These are phyloP conservation scores for Panopea generosa DNA, from an alignment of 2,888 invertebrate species.

Conservation along the genomic window DNA sequence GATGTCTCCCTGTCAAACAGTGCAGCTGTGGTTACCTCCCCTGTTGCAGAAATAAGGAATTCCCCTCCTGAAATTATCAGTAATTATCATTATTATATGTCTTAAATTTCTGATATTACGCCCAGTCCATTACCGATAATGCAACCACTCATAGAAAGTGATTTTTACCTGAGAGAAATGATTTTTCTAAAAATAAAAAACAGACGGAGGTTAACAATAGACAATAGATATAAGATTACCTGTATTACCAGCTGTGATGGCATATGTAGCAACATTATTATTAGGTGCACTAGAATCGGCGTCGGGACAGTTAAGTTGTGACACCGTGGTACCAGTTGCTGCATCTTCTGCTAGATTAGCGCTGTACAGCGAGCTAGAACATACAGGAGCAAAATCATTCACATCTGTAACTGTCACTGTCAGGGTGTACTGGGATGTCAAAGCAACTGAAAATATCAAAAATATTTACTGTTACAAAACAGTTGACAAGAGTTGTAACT, in stretches of 20 bases:
- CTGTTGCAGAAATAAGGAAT: conserved; percentile 48
- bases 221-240: too few relatives aligned
- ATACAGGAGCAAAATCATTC: conserved; percentile 78
- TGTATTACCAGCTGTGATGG: conserved; percentile 63
- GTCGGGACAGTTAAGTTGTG: conserved; percentile 69
- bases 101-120: conserved; percentile 38
- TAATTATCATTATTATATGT: background rate
- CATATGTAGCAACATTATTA: conserved; percentile 60
- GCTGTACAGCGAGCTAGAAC: conserved; percentile 60
- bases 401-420: conserved; percentile 68
- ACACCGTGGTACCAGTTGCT: conserved; percentile 57
- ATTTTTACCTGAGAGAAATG: too few relatives aligned
- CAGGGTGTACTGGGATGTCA: conserved; percentile 61
- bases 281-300: conserved; percentile 64
- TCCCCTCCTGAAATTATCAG: conserved; percentile 38
- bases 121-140: conserved; percentile 38
- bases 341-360: conserved; percentile 68
- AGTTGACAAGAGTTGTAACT: too few relatives aligned
- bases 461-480: too few relatives aligned
- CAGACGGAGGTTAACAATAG: too few relatives aligned
- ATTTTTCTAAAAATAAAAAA: too few relatives aligned
- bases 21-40: conserved; percentile 51
- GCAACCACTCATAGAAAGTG: too few relatives aligned
- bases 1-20: conserved; percentile 66
- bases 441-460: conserved; percentile 26